Percentiles rank a stretch among this genome's conserved stretches.
Evolutionary conservation across 1,140 invertebrate genomes (phyloP).

Genomic region (Hylaeus anthracinus): DNA sequence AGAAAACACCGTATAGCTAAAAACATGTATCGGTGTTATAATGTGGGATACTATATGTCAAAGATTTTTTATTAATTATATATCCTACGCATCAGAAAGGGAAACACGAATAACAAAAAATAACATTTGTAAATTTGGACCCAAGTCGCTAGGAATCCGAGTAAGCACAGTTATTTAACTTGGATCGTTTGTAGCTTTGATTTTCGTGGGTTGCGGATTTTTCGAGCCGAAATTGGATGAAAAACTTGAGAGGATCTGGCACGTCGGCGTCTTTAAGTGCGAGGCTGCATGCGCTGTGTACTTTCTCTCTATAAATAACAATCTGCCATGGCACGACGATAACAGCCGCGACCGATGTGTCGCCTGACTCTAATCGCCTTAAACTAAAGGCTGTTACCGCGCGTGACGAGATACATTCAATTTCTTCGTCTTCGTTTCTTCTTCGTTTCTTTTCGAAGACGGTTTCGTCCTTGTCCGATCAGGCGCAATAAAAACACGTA

Average conservation of each 20-base stretch:
- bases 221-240: not conserved
- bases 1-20: no score
- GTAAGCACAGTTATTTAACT: no score
- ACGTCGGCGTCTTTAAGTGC: slow-evolving; percentile 13
- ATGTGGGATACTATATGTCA: no score
- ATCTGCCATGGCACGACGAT: slow-evolving; percentile 50
- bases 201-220: not conserved
- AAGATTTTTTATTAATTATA: no score
- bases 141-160: no score
- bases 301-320: slow-evolving; percentile 70
- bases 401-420: slow-evolving; percentile 30
- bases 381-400: slow-evolving; percentile 63
- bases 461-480: not conserved
- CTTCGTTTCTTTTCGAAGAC: not conserved
- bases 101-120: no score
- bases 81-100: no score
- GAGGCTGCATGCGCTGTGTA: not conserved
- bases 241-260: slow-evolving; percentile 3
- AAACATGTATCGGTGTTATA: no score
- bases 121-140: no score
- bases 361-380: slow-evolving; percentile 63
- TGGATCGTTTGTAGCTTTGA: no score
- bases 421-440: slow-evolving; percentile 15
- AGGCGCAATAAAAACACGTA: not conserved
- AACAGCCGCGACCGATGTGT: slow-evolving; percentile 51